phyloP scores from a whole-genome alignment of 2,797 vertebrate genomes.

The Typhlichthys eigenmanni region DNA sequence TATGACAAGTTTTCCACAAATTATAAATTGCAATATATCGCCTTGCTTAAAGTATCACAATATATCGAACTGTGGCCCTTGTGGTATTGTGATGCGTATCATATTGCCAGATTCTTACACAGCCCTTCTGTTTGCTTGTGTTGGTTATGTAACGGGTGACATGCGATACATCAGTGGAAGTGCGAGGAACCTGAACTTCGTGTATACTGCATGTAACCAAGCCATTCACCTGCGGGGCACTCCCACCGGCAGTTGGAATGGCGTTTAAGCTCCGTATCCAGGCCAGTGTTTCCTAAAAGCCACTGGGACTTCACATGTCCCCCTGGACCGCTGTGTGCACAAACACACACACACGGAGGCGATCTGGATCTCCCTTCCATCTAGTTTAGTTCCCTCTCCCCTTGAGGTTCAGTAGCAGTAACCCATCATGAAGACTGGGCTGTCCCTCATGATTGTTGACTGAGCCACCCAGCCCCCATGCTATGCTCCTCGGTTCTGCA shows the following conservation, averaged over 20 bases:
- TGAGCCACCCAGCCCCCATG: conserved; percentile 12
- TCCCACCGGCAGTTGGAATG: conserved; percentile 30
- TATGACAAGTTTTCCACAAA: no score
- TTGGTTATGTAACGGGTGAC: conserved; percentile 18
- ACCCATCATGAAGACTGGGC: conserved; percentile 33
- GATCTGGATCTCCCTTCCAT: conserved; percentile 16
- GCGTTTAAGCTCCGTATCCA: conserved; percentile 30
- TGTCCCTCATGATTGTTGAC: conserved; percentile 10
- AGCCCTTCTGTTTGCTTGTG: not conserved
- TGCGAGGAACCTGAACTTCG: conserved; percentile 36
- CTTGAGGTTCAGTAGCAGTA: conserved; percentile 31
- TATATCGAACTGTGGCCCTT: no score
- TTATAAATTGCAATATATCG: no score
- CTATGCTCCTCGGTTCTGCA: not conserved
- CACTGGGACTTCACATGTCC: conserved; percentile 27
- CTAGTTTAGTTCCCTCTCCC: conserved; percentile 5
- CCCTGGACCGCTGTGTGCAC: conserved; percentile 10
- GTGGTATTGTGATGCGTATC: no score
- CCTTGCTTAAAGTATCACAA: no score
- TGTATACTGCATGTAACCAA: conserved; percentile 4
- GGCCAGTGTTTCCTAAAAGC: conserved; percentile 29
- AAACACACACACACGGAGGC: no score
- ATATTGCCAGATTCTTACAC: no score
- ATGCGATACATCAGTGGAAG: conserved; percentile 13
- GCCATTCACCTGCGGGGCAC: conserved; percentile 25